Base-by-base conservation (phyloP, 1,140 invertebrate species). In the Zaprionus gabonicus region DNA sequence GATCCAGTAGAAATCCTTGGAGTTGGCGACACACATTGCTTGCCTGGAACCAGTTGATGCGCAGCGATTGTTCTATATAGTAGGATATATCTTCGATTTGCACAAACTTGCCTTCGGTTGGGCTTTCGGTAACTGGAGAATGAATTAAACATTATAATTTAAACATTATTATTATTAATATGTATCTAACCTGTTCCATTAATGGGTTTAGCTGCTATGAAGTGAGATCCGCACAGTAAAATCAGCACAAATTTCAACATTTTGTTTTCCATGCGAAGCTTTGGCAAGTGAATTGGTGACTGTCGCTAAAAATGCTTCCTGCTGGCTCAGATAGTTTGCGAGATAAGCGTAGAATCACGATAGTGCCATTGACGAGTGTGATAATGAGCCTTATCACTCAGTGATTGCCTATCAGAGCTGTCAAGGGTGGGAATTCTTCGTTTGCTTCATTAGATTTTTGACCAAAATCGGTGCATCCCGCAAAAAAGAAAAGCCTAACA, bases 41-140 rank as follows among this genome's bases (percentile, higher is more conserved):
- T 0, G 78, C 78, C n/a, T 56, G n/a, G 2, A 80, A 80, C 78
- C 78, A 80, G 59, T 80, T 80, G 1, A 27, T 34, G 3, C 36
- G 49, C n/a, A n/a, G n/a, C 1, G 49, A 13, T 15, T 38, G 28
- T 0, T 74, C 79, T 41, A 80, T 80, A 28, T 57, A 66, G 66
- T 76, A 80, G 9, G 25, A 0, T 34, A 62, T 71, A 20, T n/a
- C 17, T 31, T 15, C 56, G 44, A 80, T 34, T 9, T n/a, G 7
- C 17, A 28, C 66, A 7, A 46, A 20, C 4, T 17, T 64, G 12
- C 6, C 31, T 6, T 9, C 20, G 17, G 62, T n/a, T 7, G 3
- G 15, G 1, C 7, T 1, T 0, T 9, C 15, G 28, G 13, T 56
- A 34, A 4, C 57, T 20, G 31, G 17, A 13, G 2, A 20, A 28